A percentile compares a stretch with the other conserved stretches of the same genome.
These are phyloP conservation scores for Mizuhopecten yessoensis DNA, from an alignment of 1,140 invertebrate species.

Conservation along the genomic window DNA sequence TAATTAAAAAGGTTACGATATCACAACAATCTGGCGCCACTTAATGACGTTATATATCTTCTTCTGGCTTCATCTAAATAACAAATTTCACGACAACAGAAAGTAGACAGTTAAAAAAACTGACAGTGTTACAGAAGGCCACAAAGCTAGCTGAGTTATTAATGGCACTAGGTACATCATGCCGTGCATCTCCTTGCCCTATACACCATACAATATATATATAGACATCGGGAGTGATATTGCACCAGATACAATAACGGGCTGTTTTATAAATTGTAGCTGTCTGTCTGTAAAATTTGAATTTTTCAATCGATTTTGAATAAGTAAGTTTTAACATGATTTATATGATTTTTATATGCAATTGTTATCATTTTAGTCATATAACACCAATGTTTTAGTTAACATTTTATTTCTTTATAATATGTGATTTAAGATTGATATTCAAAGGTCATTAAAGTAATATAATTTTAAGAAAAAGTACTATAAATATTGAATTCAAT, in stretches of 20 bases:
- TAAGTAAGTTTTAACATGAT: too few species aligned
- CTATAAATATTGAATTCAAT: too few species aligned
- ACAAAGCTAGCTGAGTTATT: background rate
- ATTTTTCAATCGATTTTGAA: too few species aligned
- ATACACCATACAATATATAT: background rate
- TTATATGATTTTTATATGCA: too few species aligned
- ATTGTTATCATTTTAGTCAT: too few species aligned
- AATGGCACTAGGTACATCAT: background rate
- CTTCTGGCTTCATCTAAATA: slow-evolving; percentile 27
- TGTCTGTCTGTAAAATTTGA: too few species aligned
- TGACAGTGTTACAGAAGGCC: background rate
- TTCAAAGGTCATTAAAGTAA: too few species aligned
- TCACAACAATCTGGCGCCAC: slow-evolving; percentile 36
- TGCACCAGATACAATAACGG: background rate
- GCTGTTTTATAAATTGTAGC: too few species aligned
- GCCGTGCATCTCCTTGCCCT: slow-evolving; percentile 7
- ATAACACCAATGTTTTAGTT: too few species aligned
- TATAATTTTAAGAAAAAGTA: too few species aligned
- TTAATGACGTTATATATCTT: slow-evolving; percentile 36
- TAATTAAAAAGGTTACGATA: slow-evolving; percentile 30
- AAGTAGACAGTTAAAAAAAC: slow-evolving; percentile 34
- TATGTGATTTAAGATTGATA: too few species aligned
- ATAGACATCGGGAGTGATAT: background rate
- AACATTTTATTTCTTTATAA: too few species aligned
- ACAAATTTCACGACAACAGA: slow-evolving; percentile 27